phyloP scores from a whole-genome alignment of 2,888 invertebrate species.

The Cataglyphis albicans region DNA sequence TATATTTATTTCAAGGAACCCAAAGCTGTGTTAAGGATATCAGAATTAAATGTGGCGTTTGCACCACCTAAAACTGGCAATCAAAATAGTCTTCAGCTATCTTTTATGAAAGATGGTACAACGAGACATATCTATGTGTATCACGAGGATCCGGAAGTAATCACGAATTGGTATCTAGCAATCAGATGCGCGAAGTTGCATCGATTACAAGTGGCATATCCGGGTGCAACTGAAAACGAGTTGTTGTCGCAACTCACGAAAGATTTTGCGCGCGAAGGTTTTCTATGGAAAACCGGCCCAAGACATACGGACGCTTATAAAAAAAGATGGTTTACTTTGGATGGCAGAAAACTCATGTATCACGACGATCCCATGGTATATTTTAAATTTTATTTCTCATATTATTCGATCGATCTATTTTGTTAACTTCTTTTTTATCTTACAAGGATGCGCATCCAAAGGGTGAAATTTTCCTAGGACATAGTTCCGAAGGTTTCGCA shows the following conservation, averaged over 20 bases:
- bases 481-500: constrained; percentile 91
- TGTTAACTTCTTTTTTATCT: constrained; percentile 12
- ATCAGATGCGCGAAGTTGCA: constrained; percentile 95
- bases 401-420: neutral
- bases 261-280: constrained; percentile 95
- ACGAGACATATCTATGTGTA: constrained; percentile 96
- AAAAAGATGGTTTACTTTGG: constrained; percentile 95
- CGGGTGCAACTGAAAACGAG: constrained; percentile 91
- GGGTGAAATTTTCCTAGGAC: constrained; percentile 95
- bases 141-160: constrained; percentile 94
- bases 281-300: constrained; percentile 96
- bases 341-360: constrained; percentile 96
- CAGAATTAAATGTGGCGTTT: constrained; percentile 94
- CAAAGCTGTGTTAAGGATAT: constrained; percentile 93
- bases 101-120: constrained; percentile 94
- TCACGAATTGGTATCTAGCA: constrained; percentile 94
- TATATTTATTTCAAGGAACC: constrained; percentile 89
- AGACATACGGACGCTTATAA: constrained; percentile 93
- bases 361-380: constrained; percentile 92
- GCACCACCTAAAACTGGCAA: constrained; percentile 93
- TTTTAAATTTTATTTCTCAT: neutral
- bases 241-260: constrained; percentile 91
- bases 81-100: constrained; percentile 93
- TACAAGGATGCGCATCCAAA: constrained; percentile 93
- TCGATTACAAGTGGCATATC: constrained; percentile 93